Conservation (phyloP, 2,113 vertebrate genomes). For the Pyrgilauda ruficollis region DNA sequence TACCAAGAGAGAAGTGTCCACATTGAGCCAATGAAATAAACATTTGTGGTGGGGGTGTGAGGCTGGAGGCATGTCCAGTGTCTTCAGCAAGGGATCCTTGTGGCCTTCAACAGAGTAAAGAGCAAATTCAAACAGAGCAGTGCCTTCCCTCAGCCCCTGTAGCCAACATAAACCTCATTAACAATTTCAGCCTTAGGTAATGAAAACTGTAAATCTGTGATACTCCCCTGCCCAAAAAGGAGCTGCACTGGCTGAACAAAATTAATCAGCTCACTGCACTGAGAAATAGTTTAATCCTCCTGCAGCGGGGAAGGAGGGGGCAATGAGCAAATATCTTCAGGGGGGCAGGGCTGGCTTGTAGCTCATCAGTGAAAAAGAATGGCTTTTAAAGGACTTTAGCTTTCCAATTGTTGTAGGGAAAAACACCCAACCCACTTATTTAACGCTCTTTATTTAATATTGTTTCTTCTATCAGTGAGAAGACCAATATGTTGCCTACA, state of each 20-base stretch:
- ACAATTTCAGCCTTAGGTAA: slow-evolving; percentile 48
- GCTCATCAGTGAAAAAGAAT: not conserved
- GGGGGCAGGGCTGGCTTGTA: not conserved
- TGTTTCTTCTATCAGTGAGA: not conserved
- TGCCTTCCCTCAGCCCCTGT: not conserved
- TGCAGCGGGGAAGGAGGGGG: not conserved
- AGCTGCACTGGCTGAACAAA: slow-evolving; percentile 6
- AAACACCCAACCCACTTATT: not conserved
- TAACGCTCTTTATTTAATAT: not conserved
- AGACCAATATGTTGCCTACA: not conserved
- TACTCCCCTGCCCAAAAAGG: not conserved
- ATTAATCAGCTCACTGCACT: slow-evolving; percentile 46
- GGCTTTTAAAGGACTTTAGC: not conserved
- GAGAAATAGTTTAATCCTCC: slow-evolving; percentile 62
- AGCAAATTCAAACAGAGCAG: not conserved
- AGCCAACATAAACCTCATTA: slow-evolving; percentile 40
- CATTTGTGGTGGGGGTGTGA: not conserved
- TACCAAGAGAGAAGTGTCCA: not conserved
- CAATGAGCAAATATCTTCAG: not conserved
- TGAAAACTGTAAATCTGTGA: slow-evolving; percentile 55
- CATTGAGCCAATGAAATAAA: not conserved
- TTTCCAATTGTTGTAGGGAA: not conserved
- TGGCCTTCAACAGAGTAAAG: no score
- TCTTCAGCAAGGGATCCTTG: not conserved
- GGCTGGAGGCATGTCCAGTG: not conserved